These are phyloP conservation scores for Didymodactylos carnosus DNA, from an alignment of 2,888 invertebrate genomes.

Conservation along the genomic window DNA sequence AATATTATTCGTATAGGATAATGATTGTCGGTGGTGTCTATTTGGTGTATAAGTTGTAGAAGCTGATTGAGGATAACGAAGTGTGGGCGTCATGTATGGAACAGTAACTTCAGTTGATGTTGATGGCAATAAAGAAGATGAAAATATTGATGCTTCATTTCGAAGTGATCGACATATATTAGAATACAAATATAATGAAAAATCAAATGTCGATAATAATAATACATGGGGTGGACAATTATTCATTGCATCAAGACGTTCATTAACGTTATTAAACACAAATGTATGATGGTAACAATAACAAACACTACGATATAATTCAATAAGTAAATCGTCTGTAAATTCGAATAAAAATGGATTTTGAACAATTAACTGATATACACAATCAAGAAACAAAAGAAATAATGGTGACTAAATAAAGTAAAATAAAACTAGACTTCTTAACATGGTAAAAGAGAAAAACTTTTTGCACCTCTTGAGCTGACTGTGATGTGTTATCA, in stretches of 20 bases:
- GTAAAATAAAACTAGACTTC: not conserved
- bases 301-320: not conserved
- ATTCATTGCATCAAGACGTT: not conserved
- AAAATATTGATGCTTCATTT: not conserved
- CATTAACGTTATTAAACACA: not conserved
- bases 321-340: not conserved
- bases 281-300: not conserved
- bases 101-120: too few relatives aligned
- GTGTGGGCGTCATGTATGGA: too few relatives aligned
- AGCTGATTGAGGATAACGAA: too few relatives aligned
- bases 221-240: not conserved
- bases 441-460: too few relatives aligned
- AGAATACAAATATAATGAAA: not conserved
- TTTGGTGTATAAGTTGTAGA: too few relatives aligned
- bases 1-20: not conserved
- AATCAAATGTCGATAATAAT: not conserved
- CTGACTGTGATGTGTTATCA: not conserved
- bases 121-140: not conserved
- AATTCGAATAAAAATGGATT: not conserved
- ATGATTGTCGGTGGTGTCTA: not conserved
- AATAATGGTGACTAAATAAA: slow-evolving; percentile 40
- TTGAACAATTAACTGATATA: not conserved
- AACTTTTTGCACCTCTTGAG: not conserved
- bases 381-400: not conserved
- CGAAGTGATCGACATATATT: not conserved